Conservation (phyloP, 2,888 invertebrate genomes). For the Hyposoter dolosus region DNA sequence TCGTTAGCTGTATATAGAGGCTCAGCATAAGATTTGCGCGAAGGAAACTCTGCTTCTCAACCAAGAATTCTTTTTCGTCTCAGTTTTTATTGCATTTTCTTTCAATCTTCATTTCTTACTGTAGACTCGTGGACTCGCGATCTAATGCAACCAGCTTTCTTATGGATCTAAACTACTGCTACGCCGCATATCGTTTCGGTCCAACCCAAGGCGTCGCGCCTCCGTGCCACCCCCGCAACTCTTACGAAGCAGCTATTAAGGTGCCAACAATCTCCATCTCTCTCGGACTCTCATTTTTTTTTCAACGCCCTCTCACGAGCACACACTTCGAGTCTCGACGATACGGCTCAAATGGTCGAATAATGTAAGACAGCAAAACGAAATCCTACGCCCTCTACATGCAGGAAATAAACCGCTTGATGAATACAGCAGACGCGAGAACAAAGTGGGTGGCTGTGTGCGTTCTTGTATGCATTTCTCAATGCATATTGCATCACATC, state of each 20-base stretch:
- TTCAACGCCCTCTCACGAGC: conserved; percentile 12
- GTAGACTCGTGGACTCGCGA: conserved; percentile 2
- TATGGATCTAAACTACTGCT: conserved; percentile 3
- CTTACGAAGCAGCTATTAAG: conserved; percentile 44
- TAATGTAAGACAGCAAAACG: conserved; percentile 6
- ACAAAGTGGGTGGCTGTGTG: neutral
- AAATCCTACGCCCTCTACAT: conserved; percentile 42
- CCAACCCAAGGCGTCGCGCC: conserved; percentile 38
- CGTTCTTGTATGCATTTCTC: neutral
- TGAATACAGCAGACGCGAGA: conserved; percentile 20
- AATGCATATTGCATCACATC: neutral
- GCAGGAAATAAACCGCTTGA: conserved; percentile 31
- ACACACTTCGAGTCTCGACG: neutral
- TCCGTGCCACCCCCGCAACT: conserved; percentile 59
- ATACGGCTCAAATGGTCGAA: conserved; percentile 24
- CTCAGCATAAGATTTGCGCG: conserved; percentile 48
- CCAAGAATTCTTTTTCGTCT: conserved; percentile 26
- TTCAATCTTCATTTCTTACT: conserved; percentile 1
- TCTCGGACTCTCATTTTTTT: conserved; percentile 36
- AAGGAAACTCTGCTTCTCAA: conserved; percentile 45
- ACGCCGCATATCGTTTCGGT: conserved; percentile 39
- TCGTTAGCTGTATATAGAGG: conserved; percentile 15
- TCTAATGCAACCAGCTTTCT: conserved; percentile 15
- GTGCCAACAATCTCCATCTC: conserved; percentile 39
- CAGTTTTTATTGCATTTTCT: conserved; percentile 9